Evolutionary conservation across 1,140 invertebrate genomes (phyloP).

Genomic region (Eurosta solidaginis): DNA sequence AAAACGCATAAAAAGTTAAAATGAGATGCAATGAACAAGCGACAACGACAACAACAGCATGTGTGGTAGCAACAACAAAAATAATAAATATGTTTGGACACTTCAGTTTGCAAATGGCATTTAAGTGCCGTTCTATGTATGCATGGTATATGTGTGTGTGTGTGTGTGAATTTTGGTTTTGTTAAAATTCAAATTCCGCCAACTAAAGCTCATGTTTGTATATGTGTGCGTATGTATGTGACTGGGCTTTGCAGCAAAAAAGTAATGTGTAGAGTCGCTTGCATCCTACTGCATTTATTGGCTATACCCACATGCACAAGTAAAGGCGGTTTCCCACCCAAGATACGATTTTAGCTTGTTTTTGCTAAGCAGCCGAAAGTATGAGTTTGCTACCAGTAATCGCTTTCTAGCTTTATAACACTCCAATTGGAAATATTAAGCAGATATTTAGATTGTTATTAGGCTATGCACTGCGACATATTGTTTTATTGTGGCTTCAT

Average conservation of each 20-base stretch:
- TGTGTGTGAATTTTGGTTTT: conserved; percentile 5
- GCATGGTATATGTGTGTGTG: not conserved
- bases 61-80: conserved; percentile 15
- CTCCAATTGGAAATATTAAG: too few relatives aligned
- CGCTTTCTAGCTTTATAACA: too few relatives aligned
- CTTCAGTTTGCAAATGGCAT: conserved; percentile 19
- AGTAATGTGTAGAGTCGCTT: not conserved
- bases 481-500: too few relatives aligned
- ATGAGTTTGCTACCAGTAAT: too few relatives aligned
- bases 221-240: not conserved
- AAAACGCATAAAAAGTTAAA: not conserved
- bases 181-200: conserved; percentile 12
- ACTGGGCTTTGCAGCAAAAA: not conserved
- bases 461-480: too few relatives aligned
- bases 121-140: not conserved
- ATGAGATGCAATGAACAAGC: not conserved
- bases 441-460: too few relatives aligned
- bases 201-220: not conserved
- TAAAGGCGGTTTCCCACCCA: too few relatives aligned
- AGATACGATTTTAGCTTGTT: too few relatives aligned
- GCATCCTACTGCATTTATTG: conserved; percentile 10
- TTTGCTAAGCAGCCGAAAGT: too few relatives aligned
- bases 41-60: not conserved
- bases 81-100: conserved; percentile 1
- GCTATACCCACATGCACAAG: too few relatives aligned